These are phyloP conservation scores for Catharus bicknelli DNA, from an alignment of 2,113 vertebrate genomes.

Conservation along the genomic window DNA sequence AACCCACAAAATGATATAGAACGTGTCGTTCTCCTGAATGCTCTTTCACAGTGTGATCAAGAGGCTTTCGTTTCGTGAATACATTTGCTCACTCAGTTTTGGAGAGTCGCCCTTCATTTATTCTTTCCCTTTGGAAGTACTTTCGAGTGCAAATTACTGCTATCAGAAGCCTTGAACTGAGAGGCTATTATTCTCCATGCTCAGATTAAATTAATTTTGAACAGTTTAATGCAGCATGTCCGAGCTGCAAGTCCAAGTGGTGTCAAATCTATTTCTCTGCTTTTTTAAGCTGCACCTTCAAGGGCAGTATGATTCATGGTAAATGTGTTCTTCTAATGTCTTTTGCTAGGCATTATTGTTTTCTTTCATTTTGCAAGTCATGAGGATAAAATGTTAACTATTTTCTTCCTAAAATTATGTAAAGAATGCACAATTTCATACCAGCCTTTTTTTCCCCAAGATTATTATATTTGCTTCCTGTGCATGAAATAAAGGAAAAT, in stretches of 20 bases:
- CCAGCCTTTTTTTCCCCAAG: neutral
- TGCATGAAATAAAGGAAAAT: constrained; percentile 54
- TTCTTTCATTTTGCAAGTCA: constrained; percentile 81
- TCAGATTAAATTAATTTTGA: constrained; percentile 89
- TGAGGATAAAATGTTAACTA: constrained; percentile 75
- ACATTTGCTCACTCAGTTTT: constrained; percentile 77
- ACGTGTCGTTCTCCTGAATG: constrained; percentile 62
- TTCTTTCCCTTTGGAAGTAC: constrained; percentile 83
- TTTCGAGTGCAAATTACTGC: constrained; percentile 84
- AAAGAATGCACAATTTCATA: constrained; percentile 59
- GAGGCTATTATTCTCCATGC: constrained; percentile 85
- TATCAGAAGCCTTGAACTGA: constrained; percentile 84
- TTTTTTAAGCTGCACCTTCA: constrained; percentile 84
- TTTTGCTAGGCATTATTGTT: constrained; percentile 77
- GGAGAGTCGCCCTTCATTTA: constrained; percentile 84
- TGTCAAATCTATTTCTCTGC: constrained; percentile 85
- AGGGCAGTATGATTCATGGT: constrained; percentile 80
- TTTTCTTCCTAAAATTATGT: constrained; percentile 66
- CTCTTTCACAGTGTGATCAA: constrained; percentile 72
- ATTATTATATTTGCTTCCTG: constrained; percentile 59
- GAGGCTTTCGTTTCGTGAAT: constrained; percentile 74
- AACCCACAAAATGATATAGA: constrained; percentile 46
- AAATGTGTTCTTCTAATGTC: constrained; percentile 79
- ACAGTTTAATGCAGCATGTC: constrained; percentile 86
- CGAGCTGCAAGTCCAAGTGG: constrained; percentile 80